Percentiles rank a stretch among this genome's conserved stretches.
Conservation (phyloP, 1,140 invertebrate species). For the Brachionus angularis region DNA sequence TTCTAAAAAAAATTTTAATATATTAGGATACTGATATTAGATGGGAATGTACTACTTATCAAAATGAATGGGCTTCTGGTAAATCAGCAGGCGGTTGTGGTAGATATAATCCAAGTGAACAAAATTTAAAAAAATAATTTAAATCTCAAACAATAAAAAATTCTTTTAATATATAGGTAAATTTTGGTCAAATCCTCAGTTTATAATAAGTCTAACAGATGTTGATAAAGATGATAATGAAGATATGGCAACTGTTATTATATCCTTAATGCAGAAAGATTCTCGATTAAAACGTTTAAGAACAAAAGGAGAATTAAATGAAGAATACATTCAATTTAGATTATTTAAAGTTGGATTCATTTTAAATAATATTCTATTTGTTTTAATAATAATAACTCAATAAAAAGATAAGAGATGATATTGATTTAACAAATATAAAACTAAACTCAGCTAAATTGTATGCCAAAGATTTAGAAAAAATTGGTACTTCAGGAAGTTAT, state of each 20-base stretch:
- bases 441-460: not conserved
- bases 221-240: conserved; percentile 15
- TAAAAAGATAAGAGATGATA: not conserved
- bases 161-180: not conserved
- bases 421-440: not conserved
- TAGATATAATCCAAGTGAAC: not conserved
- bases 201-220: conserved; percentile 31
- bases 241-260: conserved; percentile 2
- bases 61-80: conserved; percentile 34
- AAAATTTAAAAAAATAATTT: not conserved
- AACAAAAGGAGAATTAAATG: not conserved
- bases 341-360: conserved; percentile 2
- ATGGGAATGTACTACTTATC: conserved; percentile 27
- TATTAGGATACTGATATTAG: conserved; percentile 28
- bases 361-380: not conserved
- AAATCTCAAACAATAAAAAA: not conserved
- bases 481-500: conserved; percentile 52
- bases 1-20: not conserved
- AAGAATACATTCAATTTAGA: conserved; percentile 44
- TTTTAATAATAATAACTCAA: not conserved
- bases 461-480: conserved; percentile 24
- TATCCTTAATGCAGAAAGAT: conserved; percentile 40
- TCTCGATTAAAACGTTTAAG: conserved; percentile 19
- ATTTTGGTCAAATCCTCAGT: conserved; percentile 44
- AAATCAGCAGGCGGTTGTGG: conserved; percentile 43